Conservation (phyloP, 2,113 vertebrate genomes). For the Chrysemys picta region DNA sequence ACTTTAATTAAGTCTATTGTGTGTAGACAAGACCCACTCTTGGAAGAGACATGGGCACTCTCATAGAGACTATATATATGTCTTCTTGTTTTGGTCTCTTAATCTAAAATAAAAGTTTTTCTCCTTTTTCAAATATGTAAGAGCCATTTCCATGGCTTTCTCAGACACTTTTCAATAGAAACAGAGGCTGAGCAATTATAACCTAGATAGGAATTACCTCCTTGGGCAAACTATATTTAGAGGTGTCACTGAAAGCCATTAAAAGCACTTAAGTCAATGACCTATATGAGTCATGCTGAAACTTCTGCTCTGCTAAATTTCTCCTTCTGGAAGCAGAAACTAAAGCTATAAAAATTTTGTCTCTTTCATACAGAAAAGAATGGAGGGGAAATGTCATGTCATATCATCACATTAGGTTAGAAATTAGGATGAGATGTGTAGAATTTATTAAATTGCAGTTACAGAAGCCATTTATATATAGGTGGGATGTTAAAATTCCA, state of each 20-base stretch:
- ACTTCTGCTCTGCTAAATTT: not conserved
- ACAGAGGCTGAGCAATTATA: not conserved
- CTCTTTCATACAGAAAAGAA: conserved; percentile 21
- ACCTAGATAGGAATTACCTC: not conserved
- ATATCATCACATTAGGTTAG: conserved; percentile 14
- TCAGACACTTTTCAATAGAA: not conserved
- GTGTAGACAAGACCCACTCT: not conserved
- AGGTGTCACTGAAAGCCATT: not conserved
- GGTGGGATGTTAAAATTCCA: not conserved
- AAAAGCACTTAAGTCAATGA: not conserved
- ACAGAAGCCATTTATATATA: not conserved
- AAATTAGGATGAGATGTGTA: conserved; percentile 26
- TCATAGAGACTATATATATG: conserved; percentile 10
- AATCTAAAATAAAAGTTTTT: conserved; percentile 50
- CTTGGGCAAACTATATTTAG: not conserved
- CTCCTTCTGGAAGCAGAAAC: conserved; percentile 18
- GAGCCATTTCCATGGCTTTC: not conserved
- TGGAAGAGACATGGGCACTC: not conserved
- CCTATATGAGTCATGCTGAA: conserved; percentile 31
- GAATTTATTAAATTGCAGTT: not conserved
- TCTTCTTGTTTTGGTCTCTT: conserved; percentile 46
- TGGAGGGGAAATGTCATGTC: not conserved
- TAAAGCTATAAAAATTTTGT: conserved; percentile 15
- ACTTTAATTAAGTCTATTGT: conserved; percentile 10
- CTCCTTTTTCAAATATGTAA: conserved; percentile 5